Base-by-base conservation (phyloP, 2,797 vertebrate genomes). In the Diglossa cyanea region DNA sequence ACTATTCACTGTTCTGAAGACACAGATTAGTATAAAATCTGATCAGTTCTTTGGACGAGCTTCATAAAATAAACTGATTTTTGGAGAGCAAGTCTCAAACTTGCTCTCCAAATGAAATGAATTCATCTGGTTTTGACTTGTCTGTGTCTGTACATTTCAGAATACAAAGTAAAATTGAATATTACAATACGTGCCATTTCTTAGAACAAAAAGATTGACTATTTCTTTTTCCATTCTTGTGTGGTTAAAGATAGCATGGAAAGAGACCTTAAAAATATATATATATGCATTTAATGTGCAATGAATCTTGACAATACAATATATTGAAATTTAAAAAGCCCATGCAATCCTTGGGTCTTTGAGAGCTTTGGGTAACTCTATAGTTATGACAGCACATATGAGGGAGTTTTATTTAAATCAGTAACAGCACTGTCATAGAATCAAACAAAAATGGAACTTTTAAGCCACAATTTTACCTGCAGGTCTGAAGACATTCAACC, bases 381-480 rank as follows among this genome's bases (percentile, higher is more conserved):
- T 70, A 51, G 28, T 70, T 86, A 60, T 67, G 66, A 76, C 44
- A 93, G 24, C 33, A 63, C 85, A 82, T 73, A 71, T 70, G 33
- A 89, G 20, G 67, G 35, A 86, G 13, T 88, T 92, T 94, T 82
- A 88, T 77, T 84, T 90, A 82, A 88, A 91, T 92, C 81, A 90
- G 24, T 62, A 82, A 35, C 2, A 9, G 4, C 10, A 72, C 11
- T 78, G 28, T 62, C 23, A 42, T 60, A 25, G 19, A 73, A 48
- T 86, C 18, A 50, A 74, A 86, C 4, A 68, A 58, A 58, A 88
- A 37, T 5, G 31, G 17, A 71, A 44, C 4, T 23, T 87, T 74
- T 30, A 88, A 88, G 30, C 30, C 37, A 80, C 20, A 67, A 9
- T 81, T 75, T 78, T 71, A 37, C 17, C 47, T 92, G 28, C 17